Evolutionary conservation across 2,113 vertebrate species (phyloP).

Genomic region (Malurus cyaneus): DNA sequence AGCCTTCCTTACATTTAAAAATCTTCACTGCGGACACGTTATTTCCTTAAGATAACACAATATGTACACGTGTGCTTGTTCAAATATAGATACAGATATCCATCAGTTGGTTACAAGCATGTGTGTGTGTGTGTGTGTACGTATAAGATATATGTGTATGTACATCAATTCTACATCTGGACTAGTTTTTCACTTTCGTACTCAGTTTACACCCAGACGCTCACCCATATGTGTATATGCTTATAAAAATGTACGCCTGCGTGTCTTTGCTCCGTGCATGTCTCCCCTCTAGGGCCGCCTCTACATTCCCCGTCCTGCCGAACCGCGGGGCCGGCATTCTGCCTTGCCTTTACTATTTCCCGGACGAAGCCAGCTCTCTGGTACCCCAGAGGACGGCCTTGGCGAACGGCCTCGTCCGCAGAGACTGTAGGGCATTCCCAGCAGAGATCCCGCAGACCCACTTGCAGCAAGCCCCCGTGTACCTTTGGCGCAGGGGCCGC

Average conservation of each 20-base stretch:
- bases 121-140: neutral
- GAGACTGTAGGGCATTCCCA: neutral
- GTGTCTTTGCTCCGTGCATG: neutral
- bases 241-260: neutral
- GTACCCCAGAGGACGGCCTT: neutral
- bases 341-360: neutral
- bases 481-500: neutral
- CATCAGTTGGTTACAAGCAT: neutral
- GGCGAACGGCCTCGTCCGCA: neutral
- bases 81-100: neutral
- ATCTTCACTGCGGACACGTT: neutral
- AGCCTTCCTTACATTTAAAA: neutral
- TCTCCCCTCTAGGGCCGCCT: neutral
- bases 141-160: neutral
- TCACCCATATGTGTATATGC: neutral
- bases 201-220: neutral
- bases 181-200: constrained; percentile 16
- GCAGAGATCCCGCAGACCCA: neutral
- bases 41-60: neutral
- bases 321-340: neutral
- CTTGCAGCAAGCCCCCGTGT: neutral
- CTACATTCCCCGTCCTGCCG: neutral
- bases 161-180: constrained; percentile 24
- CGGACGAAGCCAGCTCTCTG: too few relatives aligned
- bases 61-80: neutral